Evolutionary conservation across 2,113 vertebrate genomes (phyloP).

Genomic region (Monopterus albus): DNA sequence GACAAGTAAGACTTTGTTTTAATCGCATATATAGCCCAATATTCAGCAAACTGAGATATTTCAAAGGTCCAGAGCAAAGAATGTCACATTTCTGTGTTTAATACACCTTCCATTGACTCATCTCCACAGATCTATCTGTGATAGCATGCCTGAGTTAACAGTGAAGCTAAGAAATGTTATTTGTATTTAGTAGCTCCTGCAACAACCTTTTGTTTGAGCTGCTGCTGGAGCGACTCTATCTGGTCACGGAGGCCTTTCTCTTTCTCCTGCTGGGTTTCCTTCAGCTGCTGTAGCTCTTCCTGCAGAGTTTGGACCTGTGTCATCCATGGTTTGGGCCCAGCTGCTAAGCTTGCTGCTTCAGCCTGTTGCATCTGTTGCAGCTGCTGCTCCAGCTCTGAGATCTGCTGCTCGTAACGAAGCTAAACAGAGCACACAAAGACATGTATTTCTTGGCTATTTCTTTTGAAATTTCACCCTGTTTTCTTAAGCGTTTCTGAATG

Average conservation of each 20-base stretch:
- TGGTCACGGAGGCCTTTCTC: slow-evolving; percentile 69
- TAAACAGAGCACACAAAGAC: slow-evolving; percentile 59
- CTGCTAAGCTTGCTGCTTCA: slow-evolving; percentile 35
- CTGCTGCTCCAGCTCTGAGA: slow-evolving; percentile 87
- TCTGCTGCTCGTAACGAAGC: slow-evolving; percentile 91
- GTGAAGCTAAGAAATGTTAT: neutral
- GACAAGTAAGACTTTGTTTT: no score
- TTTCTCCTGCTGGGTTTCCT: slow-evolving; percentile 73
- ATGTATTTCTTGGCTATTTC: neutral
- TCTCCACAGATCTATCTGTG: neutral
- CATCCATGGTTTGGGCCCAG: slow-evolving; percentile 26
- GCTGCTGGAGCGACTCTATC: slow-evolving; percentile 81
- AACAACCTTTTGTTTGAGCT: slow-evolving; percentile 79
- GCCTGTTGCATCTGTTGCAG: slow-evolving; percentile 76
- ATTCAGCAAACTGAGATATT: no score
- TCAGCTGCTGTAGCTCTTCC: slow-evolving; percentile 79
- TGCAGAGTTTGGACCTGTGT: slow-evolving; percentile 68
- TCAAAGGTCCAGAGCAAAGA: no score
- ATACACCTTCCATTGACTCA: no score
- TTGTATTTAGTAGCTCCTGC: neutral
- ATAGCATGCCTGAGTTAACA: neutral
- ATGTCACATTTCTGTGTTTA: neutral
- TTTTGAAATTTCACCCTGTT: neutral
- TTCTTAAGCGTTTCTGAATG: no score
- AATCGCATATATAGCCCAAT: no score